Percentiles rank a stretch among this genome's conserved stretches.
These are phyloP conservation scores for Channa maculata DNA, from an alignment of 2,113 vertebrate species.

Conservation along the genomic window DNA sequence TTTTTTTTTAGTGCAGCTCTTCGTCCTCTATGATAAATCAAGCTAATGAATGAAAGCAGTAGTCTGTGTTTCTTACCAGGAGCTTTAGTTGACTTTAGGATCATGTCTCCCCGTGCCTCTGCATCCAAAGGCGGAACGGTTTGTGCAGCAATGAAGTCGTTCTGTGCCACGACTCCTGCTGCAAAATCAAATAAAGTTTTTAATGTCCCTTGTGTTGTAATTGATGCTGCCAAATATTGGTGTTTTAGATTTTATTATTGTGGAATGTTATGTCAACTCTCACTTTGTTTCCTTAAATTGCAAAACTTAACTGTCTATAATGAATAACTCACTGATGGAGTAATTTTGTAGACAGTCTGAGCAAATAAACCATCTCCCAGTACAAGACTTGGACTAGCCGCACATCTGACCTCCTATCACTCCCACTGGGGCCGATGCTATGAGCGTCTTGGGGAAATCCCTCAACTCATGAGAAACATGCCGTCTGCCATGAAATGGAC, in stretches of 20 bases:
- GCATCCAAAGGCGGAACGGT: accelerated
- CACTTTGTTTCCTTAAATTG: too few species aligned
- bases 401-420: constrained; percentile 23
- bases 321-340: constrained; percentile 35
- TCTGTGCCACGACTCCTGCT: constrained; percentile 59
- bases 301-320: background rate
- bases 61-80: constrained; percentile 46
- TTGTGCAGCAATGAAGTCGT: background rate
- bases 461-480: constrained; percentile 11
- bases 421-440: constrained; percentile 14
- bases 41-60: background rate
- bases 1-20: background rate
- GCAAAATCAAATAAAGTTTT: constrained; percentile 21
- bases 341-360: constrained; percentile 15
- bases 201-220: background rate
- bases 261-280: too few species aligned
- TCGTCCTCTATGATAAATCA: background rate
- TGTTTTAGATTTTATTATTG: background rate
- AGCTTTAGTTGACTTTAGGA: background rate
- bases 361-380: constrained; percentile 43
- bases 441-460: constrained; percentile 19
- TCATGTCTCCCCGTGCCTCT: constrained; percentile 56
- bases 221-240: background rate
- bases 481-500: background rate
- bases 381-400: background rate